Percentiles rank a stretch among this genome's conserved stretches.
These are phyloP conservation scores for Andinoacara biseriatus DNA, from an alignment of 2,113 vertebrate species.

Conservation along the genomic window DNA sequence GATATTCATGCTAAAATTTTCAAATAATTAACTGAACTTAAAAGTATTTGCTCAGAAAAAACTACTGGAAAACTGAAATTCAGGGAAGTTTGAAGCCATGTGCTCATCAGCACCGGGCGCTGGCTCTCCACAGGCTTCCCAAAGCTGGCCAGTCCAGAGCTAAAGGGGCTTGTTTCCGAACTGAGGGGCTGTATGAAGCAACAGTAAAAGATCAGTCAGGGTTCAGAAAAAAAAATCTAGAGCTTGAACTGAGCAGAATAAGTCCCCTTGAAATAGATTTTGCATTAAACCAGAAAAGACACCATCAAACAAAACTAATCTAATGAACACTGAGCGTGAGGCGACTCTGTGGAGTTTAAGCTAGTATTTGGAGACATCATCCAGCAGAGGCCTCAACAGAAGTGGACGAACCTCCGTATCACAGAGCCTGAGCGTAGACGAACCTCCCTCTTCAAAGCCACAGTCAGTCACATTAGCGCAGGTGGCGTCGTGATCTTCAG, in stretches of 20 bases:
- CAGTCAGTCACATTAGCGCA: not conserved
- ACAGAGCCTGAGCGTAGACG: slow-evolving; percentile 40
- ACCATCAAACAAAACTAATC: not conserved
- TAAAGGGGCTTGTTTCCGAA: too few relatives aligned
- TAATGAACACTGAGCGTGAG: not conserved
- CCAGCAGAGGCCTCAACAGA: slow-evolving; percentile 58
- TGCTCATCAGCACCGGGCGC: too few relatives aligned
- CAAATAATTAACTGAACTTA: not conserved
- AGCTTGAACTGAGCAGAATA: not conserved
- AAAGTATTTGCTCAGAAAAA: not conserved
- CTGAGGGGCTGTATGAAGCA: too few relatives aligned
- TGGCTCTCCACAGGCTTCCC: too few relatives aligned
- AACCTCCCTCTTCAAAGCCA: not conserved
- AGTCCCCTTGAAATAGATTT: not conserved
- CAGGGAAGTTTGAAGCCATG: not conserved
- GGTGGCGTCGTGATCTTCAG: not conserved
- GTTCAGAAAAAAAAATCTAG: not conserved
- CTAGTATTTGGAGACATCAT: not conserved
- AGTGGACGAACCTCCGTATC: slow-evolving; percentile 23
- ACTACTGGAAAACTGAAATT: not conserved
- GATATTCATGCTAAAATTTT: not conserved
- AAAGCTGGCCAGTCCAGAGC: too few relatives aligned
- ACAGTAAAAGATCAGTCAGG: too few relatives aligned
- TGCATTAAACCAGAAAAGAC: not conserved
- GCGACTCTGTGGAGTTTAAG: not conserved